phyloP scores from a whole-genome alignment of 1,140 invertebrate species.

The Rhopalosiphum maidis region DNA sequence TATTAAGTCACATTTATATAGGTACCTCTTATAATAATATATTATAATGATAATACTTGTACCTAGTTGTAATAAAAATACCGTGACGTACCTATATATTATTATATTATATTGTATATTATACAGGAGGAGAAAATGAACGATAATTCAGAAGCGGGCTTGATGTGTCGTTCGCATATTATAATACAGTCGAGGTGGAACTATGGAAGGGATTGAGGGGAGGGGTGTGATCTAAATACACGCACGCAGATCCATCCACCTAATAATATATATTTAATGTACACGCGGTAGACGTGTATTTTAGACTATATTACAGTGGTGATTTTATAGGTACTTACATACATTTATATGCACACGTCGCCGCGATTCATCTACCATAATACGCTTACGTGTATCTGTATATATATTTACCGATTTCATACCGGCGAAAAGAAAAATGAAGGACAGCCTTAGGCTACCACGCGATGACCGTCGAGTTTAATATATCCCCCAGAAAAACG shows the following conservation, averaged over 20 bases:
- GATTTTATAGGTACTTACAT: background rate
- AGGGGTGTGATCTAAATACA: background rate
- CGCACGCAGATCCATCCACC: background rate
- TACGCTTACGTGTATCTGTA: background rate
- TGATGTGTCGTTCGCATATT: background rate
- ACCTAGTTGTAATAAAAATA: background rate
- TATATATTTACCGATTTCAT: background rate
- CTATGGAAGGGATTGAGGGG: background rate
- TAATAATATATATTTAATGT: background rate
- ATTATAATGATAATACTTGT: background rate
- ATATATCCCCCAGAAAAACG: background rate
- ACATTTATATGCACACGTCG: background rate
- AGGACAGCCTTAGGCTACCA: conserved; percentile 12
- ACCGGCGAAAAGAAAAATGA: background rate
- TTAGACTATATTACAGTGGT: background rate
- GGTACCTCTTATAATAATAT: background rate
- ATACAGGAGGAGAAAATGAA: background rate
- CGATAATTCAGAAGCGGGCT: background rate
- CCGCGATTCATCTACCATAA: background rate
- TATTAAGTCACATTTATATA: background rate
- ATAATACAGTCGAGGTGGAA: background rate
- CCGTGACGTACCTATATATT: background rate
- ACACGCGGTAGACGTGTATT: background rate
- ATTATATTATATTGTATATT: background rate
- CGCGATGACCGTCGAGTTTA: background rate